Conservation (phyloP, 2,797 vertebrate species). For the Pristis pectinata region DNA sequence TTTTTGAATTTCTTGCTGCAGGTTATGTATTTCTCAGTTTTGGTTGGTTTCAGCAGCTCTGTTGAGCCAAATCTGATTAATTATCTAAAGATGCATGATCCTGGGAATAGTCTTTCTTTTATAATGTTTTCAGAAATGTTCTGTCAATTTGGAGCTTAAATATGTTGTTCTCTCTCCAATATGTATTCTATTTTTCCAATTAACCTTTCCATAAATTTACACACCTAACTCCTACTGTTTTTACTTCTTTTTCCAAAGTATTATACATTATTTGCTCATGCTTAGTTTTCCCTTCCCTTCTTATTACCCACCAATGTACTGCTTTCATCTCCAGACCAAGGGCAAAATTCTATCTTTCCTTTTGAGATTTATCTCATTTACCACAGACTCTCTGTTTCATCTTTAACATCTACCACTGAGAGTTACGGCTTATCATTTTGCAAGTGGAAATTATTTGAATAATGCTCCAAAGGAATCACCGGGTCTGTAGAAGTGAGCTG, state of each 20-base stretch:
- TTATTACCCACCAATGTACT: too few relatives aligned
- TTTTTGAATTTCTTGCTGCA: neutral
- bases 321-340: too few relatives aligned
- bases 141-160: neutral
- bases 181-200: neutral
- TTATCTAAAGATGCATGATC: neutral
- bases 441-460: too few relatives aligned
- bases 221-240: neutral
- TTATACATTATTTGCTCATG: too few relatives aligned
- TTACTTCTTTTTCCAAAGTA: neutral
- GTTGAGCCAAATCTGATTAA: neutral
- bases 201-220: neutral
- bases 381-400: too few relatives aligned
- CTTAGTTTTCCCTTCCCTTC: too few relatives aligned
- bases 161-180: neutral
- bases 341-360: too few relatives aligned
- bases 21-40: neutral
- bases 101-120: neutral
- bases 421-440: too few relatives aligned
- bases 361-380: too few relatives aligned
- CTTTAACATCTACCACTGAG: too few relatives aligned
- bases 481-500: too few relatives aligned
- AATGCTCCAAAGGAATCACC: too few relatives aligned
- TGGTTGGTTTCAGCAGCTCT: neutral
- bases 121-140: neutral